Percentiles rank a stretch among this genome's conserved stretches.
Conservation (phyloP, 1,140 invertebrate genomes). For the Meloidogyne hapla region DNA sequence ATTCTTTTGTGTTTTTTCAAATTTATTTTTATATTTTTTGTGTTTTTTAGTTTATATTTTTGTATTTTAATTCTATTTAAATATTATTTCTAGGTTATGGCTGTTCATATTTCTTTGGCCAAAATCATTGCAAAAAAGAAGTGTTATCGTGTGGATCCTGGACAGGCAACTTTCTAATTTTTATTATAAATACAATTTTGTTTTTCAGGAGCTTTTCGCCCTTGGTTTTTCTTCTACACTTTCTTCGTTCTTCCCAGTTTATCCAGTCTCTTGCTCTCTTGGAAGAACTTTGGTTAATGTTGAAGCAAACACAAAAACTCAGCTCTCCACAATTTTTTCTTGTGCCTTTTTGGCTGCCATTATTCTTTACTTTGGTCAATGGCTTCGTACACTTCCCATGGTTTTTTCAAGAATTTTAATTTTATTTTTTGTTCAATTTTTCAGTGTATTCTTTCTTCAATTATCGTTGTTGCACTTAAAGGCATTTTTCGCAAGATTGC, state of each 20-base stretch:
- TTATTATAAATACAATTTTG: too few species aligned
- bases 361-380: constrained; percentile 56
- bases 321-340: constrained; percentile 56
- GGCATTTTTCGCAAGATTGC: constrained; percentile 58
- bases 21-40: too few species aligned
- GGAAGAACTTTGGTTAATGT: constrained; percentile 60
- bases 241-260: constrained; percentile 60
- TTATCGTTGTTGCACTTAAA: constrained; percentile 57
- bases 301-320: constrained; percentile 59
- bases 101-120: constrained; percentile 67
- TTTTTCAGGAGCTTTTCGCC: constrained; percentile 54
- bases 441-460: constrained; percentile 57
- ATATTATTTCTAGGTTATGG: constrained; percentile 45
- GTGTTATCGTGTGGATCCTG: constrained; percentile 66
- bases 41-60: too few species aligned
- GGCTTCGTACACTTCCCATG: constrained; percentile 56
- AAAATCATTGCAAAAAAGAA: constrained; percentile 67
- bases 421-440: constrained; percentile 9
- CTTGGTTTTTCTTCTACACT: constrained; percentile 49
- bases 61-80: background rate
- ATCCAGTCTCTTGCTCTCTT: constrained; percentile 56
- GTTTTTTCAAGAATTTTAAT: constrained; percentile 22
- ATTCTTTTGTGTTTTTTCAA: constrained; percentile 24
- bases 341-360: constrained; percentile 45
- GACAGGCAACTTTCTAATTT: constrained; percentile 50